Base-by-base conservation (phyloP, 2,888 invertebrate genomes). In the Trachelus tabidus region DNA sequence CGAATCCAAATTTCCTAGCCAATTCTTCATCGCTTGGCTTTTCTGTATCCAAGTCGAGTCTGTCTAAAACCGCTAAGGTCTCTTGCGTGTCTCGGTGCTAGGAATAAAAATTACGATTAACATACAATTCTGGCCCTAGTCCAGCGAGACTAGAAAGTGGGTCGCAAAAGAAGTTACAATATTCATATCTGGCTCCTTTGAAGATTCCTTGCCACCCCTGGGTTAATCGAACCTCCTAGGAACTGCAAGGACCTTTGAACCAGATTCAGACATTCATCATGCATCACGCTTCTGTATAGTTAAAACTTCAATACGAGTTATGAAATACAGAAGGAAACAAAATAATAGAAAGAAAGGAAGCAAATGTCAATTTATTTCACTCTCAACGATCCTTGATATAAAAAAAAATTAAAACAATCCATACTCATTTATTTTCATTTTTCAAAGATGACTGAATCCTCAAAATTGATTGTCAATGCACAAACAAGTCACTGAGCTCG, bases 51-150 rank as follows among this genome's bases (percentile, higher is more conserved):
- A 99, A 94, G 93, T 99, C 99, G 89, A 99, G 94, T 82, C 98
- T 95, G 93, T 99, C 99, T 90, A 99, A 94, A 80, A 99, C 99
- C 79, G 98, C 98, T 90, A 99, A 94, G 76, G 99, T 99, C 93
- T 99, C 99, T 93, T 99, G 99, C 80, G 99, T 99, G 93, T 99
- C 99, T 88, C 98, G 95, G 94, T 98, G 98, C 97, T 97, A 92
- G 34, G 92, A 90, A 81, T 77, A 86, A 77, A 78, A 74, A 83
- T 79, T 56, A 56, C 23, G 56, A 56, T 56, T 56, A 79, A 80
- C 56, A 56, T 23, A 56, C 2, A 56, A 56, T 56, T 56, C 56
- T 23, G 23, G 23, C 9, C 23, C 23, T 23, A 56, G 56, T 56
- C 56, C 56, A 56, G 9, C 23, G 56, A 23, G 56, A 56, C 56